Conservation (phyloP, 2,888 invertebrate species). For the Aricia artaxerxes region DNA sequence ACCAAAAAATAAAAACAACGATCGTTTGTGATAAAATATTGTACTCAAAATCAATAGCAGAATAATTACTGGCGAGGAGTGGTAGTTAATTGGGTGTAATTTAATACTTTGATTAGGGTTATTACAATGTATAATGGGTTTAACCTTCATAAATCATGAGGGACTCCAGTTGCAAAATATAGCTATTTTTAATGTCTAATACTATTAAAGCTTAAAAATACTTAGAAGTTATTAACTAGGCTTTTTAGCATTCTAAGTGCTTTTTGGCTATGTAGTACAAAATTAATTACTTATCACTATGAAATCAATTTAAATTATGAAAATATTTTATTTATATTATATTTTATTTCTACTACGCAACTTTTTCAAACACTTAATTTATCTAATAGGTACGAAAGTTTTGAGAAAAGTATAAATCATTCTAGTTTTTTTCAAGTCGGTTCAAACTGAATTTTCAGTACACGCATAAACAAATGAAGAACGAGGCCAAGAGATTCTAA, state of each 20-base stretch:
- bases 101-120: conserved; percentile 13
- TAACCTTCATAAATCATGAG: conserved; percentile 9
- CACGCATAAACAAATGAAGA: conserved; percentile 14
- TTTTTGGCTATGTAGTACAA: too few species aligned
- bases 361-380: neutral
- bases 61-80: conserved; percentile 1
- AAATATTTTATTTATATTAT: too few species aligned
- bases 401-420: neutral
- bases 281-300: neutral
- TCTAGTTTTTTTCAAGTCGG: neutral
- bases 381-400: neutral
- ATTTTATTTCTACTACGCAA: too few species aligned
- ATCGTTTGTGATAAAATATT: neutral
- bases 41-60: neutral
- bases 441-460: neutral
- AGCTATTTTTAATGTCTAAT: neutral
- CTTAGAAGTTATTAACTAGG: neutral
- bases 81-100: conserved; percentile 10
- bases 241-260: neutral
- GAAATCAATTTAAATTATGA: neutral
- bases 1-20: too few species aligned
- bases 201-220: neutral
- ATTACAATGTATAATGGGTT: conserved; percentile 11
- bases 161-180: neutral
- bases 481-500: conserved; percentile 23